These are phyloP conservation scores for Diphyllodes magnificus DNA, from an alignment of 2,113 vertebrate genomes.

Conservation along the genomic window DNA sequence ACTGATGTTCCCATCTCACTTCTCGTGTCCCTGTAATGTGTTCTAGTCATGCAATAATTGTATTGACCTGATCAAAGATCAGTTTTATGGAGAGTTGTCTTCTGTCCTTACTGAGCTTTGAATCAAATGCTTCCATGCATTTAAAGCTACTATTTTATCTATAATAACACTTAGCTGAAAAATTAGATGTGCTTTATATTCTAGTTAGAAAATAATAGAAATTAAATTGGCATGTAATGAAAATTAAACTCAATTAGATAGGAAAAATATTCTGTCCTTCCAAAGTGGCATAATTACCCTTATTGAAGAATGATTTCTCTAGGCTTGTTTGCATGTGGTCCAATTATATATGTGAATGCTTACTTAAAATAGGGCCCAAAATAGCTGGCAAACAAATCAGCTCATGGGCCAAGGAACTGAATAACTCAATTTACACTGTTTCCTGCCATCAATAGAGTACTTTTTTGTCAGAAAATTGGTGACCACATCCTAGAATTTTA, in stretches of 20 bases:
- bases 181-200: neutral
- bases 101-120: neutral
- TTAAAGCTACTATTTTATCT: neutral
- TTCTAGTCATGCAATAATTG: neutral
- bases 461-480: neutral
- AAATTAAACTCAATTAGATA: neutral
- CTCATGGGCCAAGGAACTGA: neutral
- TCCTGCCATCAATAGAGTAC: neutral
- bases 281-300: neutral
- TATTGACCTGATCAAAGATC: rapidly evolving
- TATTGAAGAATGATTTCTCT: neutral
- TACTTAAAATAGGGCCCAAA: neutral
- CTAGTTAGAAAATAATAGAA: neutral
- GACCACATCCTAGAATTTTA: neutral
- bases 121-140: neutral
- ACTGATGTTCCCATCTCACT: neutral
- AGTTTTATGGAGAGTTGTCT: neutral
- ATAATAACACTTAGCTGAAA: neutral
- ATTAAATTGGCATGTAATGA: neutral
- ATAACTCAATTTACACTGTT: neutral
- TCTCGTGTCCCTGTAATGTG: neutral
- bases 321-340: neutral
- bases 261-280: neutral
- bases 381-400: neutral
- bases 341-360: neutral